These are phyloP conservation scores for Anaspis maculata DNA, from an alignment of 2,888 invertebrate species.

Conservation along the genomic window DNA sequence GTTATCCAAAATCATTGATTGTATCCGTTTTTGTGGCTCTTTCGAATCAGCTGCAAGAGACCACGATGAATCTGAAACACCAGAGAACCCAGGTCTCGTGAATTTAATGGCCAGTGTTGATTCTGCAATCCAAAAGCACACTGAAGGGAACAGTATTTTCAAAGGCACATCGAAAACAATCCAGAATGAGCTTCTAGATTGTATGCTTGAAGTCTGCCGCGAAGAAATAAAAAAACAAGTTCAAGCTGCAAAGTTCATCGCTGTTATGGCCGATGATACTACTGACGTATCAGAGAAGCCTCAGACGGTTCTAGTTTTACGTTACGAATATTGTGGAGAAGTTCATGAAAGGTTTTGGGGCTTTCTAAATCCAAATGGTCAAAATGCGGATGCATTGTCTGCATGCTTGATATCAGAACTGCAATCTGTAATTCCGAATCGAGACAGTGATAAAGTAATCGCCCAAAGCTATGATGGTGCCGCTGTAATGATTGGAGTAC, in stretches of 20 bases:
- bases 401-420: not conserved
- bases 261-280: conserved; percentile 28
- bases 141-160: conserved; percentile 22
- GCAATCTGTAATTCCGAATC: not conserved
- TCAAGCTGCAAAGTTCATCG: conserved; percentile 10
- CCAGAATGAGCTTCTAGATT: conserved; percentile 30
- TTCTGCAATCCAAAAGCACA: conserved; percentile 20
- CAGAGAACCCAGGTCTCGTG: conserved; percentile 22
- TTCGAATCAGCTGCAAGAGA: conserved; percentile 29
- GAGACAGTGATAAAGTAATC: conserved; percentile 3
- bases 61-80: conserved; percentile 23
- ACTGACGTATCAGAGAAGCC: conserved; percentile 21
- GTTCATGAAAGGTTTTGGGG: conserved; percentile 22
- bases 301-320: conserved; percentile 24
- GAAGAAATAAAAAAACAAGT: conserved; percentile 24
- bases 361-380: conserved; percentile 17
- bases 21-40: conserved; percentile 30
- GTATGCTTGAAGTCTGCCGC: conserved; percentile 24
- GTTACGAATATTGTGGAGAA: conserved; percentile 20
- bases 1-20: conserved; percentile 25
- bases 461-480: conserved; percentile 5
- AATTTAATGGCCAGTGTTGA: conserved; percentile 25
- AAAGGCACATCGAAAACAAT: conserved; percentile 28
- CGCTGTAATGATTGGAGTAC: conserved; percentile 5
- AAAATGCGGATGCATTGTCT: conserved; percentile 10